phyloP scores from a whole-genome alignment of 2,113 vertebrate genomes.

The Eonycteris spelaea region DNA sequence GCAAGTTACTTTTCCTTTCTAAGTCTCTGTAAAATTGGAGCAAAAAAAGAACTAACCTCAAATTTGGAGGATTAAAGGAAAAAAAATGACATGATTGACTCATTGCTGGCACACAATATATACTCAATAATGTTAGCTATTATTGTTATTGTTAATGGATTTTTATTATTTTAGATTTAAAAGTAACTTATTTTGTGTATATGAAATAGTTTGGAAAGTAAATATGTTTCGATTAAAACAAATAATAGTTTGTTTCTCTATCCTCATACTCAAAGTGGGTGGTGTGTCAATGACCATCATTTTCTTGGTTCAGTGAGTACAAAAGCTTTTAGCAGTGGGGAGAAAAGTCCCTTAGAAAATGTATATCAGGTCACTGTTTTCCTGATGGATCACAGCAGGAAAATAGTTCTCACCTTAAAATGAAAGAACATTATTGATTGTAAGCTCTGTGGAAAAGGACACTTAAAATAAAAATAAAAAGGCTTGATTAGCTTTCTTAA shows the following conservation, averaged over 20 bases:
- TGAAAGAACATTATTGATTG: not conserved
- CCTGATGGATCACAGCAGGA: conserved; percentile 26
- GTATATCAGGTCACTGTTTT: not conserved
- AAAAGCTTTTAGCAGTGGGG: not conserved
- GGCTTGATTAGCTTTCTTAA: not conserved
- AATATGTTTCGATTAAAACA: conserved; percentile 12
- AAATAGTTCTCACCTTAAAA: conserved; percentile 18
- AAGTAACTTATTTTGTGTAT: not conserved
- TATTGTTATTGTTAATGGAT: not conserved
- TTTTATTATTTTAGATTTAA: conserved; percentile 24
- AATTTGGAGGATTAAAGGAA: not conserved
- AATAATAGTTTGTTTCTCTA: not conserved
- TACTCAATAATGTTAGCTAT: not conserved
- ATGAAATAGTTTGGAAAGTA: conserved; percentile 15
- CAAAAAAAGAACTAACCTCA: not conserved
- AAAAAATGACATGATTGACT: not conserved
- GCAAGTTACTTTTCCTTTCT: not conserved
- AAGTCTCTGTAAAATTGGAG: not conserved
- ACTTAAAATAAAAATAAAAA: not conserved
- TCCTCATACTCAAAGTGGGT: not conserved
- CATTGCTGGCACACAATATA: not conserved
- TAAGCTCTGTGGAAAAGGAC: conserved; percentile 1
- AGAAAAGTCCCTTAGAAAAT: not conserved
- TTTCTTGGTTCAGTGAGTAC: conserved; percentile 8
- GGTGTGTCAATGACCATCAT: not conserved